Base-by-base conservation (phyloP, 1,140 invertebrate species). In the Drosophila serrata region DNA sequence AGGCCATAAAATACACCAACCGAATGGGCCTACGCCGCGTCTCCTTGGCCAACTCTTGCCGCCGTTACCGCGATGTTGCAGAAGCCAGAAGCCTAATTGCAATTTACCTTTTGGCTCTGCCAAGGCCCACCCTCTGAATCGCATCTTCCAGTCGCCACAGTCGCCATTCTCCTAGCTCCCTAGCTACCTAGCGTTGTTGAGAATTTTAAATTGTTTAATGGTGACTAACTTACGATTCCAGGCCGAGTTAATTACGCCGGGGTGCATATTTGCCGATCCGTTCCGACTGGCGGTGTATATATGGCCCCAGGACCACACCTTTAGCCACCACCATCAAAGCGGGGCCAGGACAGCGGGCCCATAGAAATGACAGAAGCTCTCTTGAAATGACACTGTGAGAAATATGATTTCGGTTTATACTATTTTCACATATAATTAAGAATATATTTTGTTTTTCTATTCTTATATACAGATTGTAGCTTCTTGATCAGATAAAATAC, bases 121-220 rank as follows among this genome's bases (percentile, higher is more conserved):
- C 63, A 37, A 39, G 67, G 56, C 51, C 69, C 69, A 69, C 64
- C 68, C 68, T 33, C 27, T 29, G 39, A 68, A 56, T 37, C 33
- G 39, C 33, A 35, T 37, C 63, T 40, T 40, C 61, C 48, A 29
- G 2, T 29, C 46, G 46, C 24, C n/a, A n/a, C 45, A 4, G 24
- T 48, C 46, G 24, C 57, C 17, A 29, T 27, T 51, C 49, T 45
- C 64, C 61, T 79, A 51, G n/a, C n/a, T n/a, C n/a, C n/a, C n/a
- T 43, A 37, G 57, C 60, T 24, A 60, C 53, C 79, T 19, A 82
- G 79, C 80, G 62, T 69, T 72, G 85, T 84, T 84, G 75, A 79
- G 81, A 90, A 90, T 90, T 90, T 90, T 90, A 90, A 90, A 90
- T 90, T 90, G 85, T 90, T 90, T 90, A 90, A 90, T 90, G 85